Percentiles rank a stretch among this genome's conserved stretches.
Evolutionary conservation across 2,113 vertebrate genomes (phyloP).

Genomic region (Scalopus aquaticus): DNA sequence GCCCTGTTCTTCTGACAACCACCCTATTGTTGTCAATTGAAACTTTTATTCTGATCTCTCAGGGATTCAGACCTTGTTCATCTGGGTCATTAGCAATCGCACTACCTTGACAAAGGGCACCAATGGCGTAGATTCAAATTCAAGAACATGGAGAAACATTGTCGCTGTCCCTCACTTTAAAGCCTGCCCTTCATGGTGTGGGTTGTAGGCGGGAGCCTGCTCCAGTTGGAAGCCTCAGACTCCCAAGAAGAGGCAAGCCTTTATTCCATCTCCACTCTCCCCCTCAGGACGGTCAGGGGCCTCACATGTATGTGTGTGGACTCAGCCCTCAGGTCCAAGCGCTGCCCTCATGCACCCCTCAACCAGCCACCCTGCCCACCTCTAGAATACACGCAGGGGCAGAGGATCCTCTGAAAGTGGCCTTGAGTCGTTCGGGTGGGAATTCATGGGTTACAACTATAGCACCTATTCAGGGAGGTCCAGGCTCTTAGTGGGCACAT

Average conservation of each 20-base stretch:
- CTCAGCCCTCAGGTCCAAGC: background rate
- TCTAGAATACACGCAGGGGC: background rate
- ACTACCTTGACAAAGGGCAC: background rate
- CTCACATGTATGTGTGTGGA: background rate
- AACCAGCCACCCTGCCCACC: background rate
- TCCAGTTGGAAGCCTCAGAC: background rate
- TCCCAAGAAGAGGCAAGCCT: background rate
- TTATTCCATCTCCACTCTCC: background rate
- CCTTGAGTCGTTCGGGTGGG: background rate
- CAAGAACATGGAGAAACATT: background rate
- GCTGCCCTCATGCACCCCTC: background rate
- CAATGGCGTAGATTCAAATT: background rate
- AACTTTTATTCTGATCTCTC: background rate
- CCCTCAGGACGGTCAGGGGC: background rate
- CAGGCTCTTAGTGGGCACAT: background rate
- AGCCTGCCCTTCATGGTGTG: background rate
- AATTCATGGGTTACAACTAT: background rate
- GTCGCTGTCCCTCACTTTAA: background rate
- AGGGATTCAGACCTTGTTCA: background rate
- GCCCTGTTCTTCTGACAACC: background rate
- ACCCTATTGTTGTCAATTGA: fast-evolving
- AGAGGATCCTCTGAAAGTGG: no score
- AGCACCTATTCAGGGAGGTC: background rate
- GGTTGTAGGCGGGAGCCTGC: background rate
- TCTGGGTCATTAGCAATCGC: background rate